Conservation (phyloP, 2,888 invertebrate species). For the Acanthosepion lycidas region DNA sequence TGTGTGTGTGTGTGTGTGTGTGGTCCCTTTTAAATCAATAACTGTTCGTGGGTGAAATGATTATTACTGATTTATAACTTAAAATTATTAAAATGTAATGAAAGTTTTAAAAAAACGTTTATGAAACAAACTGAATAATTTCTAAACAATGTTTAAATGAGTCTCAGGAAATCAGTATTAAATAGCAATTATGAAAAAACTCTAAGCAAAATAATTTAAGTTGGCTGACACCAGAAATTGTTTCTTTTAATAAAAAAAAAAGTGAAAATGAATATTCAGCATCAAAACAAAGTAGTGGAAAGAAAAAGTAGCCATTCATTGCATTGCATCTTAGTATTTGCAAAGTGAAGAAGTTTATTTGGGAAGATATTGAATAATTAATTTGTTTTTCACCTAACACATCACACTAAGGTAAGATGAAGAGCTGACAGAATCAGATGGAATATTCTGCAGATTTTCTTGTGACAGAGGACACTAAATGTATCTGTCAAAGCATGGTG, state of each 20-base stretch:
- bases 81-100: no score
- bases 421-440: background rate
- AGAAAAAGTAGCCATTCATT: background rate
- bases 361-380: background rate
- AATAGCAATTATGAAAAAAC: no score
- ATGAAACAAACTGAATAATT: no score
- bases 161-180: no score
- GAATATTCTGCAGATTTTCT: background rate
- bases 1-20: no score
- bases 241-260: background rate
- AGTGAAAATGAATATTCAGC: background rate
- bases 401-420: background rate
- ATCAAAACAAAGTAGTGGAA: background rate
- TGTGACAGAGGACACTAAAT: slow-evolving; percentile 33
- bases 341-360: background rate
- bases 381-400: background rate
- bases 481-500: background rate
- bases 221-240: background rate
- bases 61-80: no score
- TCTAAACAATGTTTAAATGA: no score
- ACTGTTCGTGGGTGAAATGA: no score
- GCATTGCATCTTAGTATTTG: background rate
- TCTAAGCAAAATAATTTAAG: no score
- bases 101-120: no score
- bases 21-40: no score